These are phyloP conservation scores for Syrista parreyssii DNA, from an alignment of 2,888 invertebrate species.

Conservation along the genomic window DNA sequence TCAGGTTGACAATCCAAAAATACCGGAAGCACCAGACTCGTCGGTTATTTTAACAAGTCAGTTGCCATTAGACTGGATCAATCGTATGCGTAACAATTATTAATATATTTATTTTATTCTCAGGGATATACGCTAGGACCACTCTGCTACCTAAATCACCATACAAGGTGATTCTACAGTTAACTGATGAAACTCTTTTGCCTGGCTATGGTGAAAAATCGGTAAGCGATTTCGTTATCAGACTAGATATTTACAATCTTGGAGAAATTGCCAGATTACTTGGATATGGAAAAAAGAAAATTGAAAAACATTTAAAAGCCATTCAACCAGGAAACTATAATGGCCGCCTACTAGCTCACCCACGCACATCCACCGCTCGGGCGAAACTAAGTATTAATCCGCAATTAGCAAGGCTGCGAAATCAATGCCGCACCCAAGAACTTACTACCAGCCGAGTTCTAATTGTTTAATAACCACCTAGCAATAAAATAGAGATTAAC, in stretches of 20 bases:
- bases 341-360: too few relatives aligned
- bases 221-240: slow-evolving; percentile 56
- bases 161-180: slow-evolving; percentile 69
- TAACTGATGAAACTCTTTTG: slow-evolving; percentile 68
- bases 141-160: slow-evolving; percentile 63
- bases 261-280: slow-evolving; percentile 25
- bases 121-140: slow-evolving; percentile 54
- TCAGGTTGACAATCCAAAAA: slow-evolving; percentile 53
- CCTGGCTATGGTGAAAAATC: slow-evolving; percentile 60
- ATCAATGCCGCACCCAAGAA: background rate
- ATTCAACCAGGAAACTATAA: too few relatives aligned
- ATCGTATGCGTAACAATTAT: too few relatives aligned
- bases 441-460: background rate
- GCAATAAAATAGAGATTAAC: too few relatives aligned
- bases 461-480: background rate
- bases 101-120: background rate
- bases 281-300: slow-evolving; percentile 7
- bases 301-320: too few relatives aligned
- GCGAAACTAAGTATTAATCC: background rate
- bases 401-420: background rate
- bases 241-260: slow-evolving; percentile 20
- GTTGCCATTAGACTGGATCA: slow-evolving; percentile 17
- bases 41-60: slow-evolving; percentile 56
- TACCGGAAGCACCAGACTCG: slow-evolving; percentile 39
- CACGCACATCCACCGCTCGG: too few relatives aligned